Evolutionary conservation across 2,113 vertebrate species (phyloP).

Genomic region (Anarhynchus alexandrinus): DNA sequence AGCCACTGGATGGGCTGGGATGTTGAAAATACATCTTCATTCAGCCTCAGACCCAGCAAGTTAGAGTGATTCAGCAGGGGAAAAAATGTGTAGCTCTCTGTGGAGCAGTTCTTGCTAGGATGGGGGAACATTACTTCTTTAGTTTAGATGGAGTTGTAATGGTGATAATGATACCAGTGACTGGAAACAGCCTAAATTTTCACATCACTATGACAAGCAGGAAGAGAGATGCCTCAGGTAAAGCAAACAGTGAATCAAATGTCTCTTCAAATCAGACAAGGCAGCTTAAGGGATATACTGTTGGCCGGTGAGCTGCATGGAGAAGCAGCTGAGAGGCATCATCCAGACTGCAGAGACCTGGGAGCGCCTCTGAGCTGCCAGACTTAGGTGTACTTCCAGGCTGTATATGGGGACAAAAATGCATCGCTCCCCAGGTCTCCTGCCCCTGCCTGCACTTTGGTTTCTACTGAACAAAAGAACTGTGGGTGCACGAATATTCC

Average conservation of each 20-base stretch:
- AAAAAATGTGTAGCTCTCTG: neutral
- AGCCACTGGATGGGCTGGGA: neutral
- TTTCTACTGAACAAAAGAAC: neutral
- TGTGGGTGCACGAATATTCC: neutral
- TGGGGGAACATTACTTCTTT: neutral
- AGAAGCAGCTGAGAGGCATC: neutral
- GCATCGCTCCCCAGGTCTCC: fast-evolving
- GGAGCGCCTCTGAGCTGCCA: neutral
- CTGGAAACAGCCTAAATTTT: constrained; percentile 7
- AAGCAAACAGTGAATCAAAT: constrained; percentile 21
- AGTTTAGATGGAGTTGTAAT: neutral
- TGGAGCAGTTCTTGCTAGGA: neutral
- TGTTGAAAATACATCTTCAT: neutral
- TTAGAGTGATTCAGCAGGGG: neutral
- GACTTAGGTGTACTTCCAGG: neutral
- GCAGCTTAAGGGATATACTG: neutral
- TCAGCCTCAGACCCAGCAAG: neutral
- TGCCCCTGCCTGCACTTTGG: neutral
- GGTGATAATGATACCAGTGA: neutral
- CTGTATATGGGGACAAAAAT: neutral
- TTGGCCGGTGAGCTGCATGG: neutral
- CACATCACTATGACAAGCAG: neutral
- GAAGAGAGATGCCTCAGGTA: constrained; percentile 12
- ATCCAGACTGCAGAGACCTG: neutral
- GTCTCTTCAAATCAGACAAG: constrained; percentile 6